phyloP scores from a whole-genome alignment of 2,888 invertebrate genomes.

The Epirrhoe tristata region DNA sequence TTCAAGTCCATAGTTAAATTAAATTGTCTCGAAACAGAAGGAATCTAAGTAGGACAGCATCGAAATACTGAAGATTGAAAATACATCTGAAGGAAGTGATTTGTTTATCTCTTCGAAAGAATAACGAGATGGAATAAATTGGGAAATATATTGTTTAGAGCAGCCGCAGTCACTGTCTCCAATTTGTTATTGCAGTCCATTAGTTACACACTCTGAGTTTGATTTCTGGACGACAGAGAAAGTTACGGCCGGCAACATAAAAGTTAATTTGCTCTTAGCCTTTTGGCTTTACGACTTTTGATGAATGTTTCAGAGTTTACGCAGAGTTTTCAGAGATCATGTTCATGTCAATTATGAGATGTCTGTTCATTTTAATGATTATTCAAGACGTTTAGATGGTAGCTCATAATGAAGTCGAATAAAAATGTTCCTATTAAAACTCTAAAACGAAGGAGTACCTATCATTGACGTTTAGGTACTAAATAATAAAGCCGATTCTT shows the following conservation, averaged over 20 bases:
- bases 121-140: conserved; percentile 60
- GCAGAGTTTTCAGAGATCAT: conserved; percentile 19
- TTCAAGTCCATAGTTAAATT: conserved; percentile 37
- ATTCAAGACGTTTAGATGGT: too few species aligned
- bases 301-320: conserved; percentile 40
- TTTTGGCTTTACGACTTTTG: conserved; percentile 43
- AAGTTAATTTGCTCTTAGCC: conserved; percentile 45
- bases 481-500: too few species aligned
- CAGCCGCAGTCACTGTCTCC: conserved; percentile 56
- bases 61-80: conserved; percentile 46
- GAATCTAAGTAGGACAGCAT: conserved; percentile 51
- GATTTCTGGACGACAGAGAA: conserved; percentile 44
- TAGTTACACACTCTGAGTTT: conserved; percentile 55
- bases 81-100: conserved; percentile 51
- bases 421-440: too few species aligned
- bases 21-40: conserved; percentile 40
- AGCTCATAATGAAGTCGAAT: too few species aligned
- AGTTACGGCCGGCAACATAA: conserved; percentile 39
- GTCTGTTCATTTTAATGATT: background rate
- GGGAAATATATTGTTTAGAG: conserved; percentile 61
- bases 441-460: too few species aligned
- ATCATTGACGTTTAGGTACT: too few species aligned
- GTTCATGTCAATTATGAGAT: conserved; percentile 7
- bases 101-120: conserved; percentile 58
- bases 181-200: conserved; percentile 65